Percentiles rank a stretch among this genome's conserved stretches.
These are phyloP conservation scores for Anorthoa munda DNA, from an alignment of 2,888 invertebrate species.

Conservation along the genomic window DNA sequence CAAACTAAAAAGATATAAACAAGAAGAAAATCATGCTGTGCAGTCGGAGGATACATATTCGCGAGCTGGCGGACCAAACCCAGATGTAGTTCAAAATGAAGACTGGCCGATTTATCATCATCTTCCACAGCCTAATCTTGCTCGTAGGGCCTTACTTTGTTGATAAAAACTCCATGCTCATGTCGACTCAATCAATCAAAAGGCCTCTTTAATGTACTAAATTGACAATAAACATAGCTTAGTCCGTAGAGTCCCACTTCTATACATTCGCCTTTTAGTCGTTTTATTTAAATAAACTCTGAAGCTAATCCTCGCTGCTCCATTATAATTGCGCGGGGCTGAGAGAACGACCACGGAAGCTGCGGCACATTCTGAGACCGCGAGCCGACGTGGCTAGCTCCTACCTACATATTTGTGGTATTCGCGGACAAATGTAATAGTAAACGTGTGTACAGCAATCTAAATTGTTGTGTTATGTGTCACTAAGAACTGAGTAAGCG, in stretches of 20 bases:
- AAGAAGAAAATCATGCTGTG: no score
- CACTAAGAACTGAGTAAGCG: background rate
- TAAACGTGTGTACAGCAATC: constrained; percentile 25
- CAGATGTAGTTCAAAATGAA: no score
- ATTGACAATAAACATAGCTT: constrained; percentile 54
- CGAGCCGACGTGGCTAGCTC: constrained; percentile 41
- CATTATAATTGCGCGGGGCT: constrained; percentile 71
- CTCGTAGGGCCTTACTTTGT: no score
- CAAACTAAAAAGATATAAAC: no score
- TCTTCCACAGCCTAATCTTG: no score
- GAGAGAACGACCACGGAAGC: constrained; percentile 31
- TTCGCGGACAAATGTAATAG: constrained; percentile 45
- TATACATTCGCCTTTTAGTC: constrained; percentile 66
- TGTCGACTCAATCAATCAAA: constrained; percentile 20
- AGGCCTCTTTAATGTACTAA: constrained; percentile 11
- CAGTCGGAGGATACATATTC: no score
- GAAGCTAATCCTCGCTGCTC: constrained; percentile 70
- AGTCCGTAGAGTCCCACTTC: constrained; percentile 44
- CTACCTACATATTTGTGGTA: constrained; percentile 62
- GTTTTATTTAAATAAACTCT: constrained; percentile 74
- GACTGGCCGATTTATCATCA: no score
- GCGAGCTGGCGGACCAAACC: no score
- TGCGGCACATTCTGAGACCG: constrained; percentile 51
- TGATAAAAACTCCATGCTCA: background rate
- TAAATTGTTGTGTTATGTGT: constrained; percentile 30